Base-by-base conservation (phyloP, 2,888 invertebrate genomes). In the Hirtodrosophila duncani region DNA sequence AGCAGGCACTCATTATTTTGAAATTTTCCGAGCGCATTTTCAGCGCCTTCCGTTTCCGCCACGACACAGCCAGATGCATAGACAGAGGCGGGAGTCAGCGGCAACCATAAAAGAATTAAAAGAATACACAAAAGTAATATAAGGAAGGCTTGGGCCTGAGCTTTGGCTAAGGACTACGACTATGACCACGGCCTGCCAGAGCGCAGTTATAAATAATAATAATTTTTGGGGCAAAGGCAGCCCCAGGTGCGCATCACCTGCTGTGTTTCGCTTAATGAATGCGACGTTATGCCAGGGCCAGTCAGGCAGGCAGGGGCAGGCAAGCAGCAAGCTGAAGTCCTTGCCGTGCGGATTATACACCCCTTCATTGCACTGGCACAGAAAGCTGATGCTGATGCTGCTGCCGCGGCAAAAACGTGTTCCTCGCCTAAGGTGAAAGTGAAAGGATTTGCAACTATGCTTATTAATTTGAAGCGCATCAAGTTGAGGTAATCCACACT, bases 11-110 rank as follows among this genome's bases (percentile, higher is more conserved):
- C 82, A 79, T 83, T 82, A 82, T 84, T 83, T 81, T 74, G 70
- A 83, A 81, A 74, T 84, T 82, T 81, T 80, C 66, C n/a, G 75
- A 80, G 72, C 63, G 68, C 83, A 66, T 77, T 84, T 84, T 83
- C 79, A 83, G 77, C 67, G 74, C 79, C 63, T 80, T 83, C 84
- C 83, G 77, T 62, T 82, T 63, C 78, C 72, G 63, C n/a, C 29
- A 61, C 48, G 63, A 49, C 62, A 53, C 49, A 39, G 46, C 51
- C 36, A 18, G 44, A 37, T 7, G 21, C n/a, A n/a, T n/a, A 10
- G 10, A 0, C 29, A 34, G 38, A 8, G 21, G 39, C 44, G 24
- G 41, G 43, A 10, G 27, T 52, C 55, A n/a, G 11, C 11, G 14
- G 39, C 23, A 58, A 48, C 63, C 67, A 53, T 53, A 63, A 75